These are phyloP conservation scores for Altica lythri DNA, from an alignment of 2,888 invertebrate species.

Conservation along the genomic window DNA sequence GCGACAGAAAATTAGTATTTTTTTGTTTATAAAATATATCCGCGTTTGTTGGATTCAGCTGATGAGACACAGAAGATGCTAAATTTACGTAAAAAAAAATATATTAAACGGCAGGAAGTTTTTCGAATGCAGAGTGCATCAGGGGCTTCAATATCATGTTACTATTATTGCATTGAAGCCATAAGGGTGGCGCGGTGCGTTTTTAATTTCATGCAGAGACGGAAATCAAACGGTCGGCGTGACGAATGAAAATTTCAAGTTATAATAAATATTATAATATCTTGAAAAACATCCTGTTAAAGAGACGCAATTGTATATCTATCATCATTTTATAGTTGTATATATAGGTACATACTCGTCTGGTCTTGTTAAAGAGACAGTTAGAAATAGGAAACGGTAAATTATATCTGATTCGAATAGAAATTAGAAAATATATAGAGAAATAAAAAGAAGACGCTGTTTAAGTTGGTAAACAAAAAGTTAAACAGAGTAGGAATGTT, in stretches of 20 bases:
- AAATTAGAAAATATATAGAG: too few relatives aligned
- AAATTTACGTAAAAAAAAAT: conserved; percentile 19
- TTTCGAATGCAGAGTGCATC: conserved; percentile 32
- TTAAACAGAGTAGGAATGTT: too few relatives aligned
- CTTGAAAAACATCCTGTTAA: neutral
- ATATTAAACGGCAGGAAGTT: conserved; percentile 33
- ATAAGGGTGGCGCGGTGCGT: conserved; percentile 40
- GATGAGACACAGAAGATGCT: conserved; percentile 33
- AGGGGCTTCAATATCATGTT: conserved; percentile 48
- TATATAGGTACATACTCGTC: too few relatives aligned
- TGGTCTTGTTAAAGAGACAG: too few relatives aligned
- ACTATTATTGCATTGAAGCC: conserved; percentile 48
- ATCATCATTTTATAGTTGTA: too few relatives aligned
- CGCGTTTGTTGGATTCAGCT: conserved; percentile 37
- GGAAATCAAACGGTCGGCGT: conserved; percentile 42
- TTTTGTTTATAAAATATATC: conserved; percentile 47
- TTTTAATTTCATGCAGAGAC: conserved; percentile 47
- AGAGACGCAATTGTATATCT: too few relatives aligned
- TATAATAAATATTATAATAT: conserved; percentile 1
- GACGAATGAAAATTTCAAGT: conserved; percentile 25
- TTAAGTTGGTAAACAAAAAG: too few relatives aligned
- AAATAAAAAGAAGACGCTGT: too few relatives aligned
- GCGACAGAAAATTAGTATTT: conserved; percentile 43
- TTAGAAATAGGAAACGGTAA: too few relatives aligned
- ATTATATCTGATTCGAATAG: too few relatives aligned